Conservation (phyloP, 2,113 vertebrate species). For the Cyanoliseus patagonus region DNA sequence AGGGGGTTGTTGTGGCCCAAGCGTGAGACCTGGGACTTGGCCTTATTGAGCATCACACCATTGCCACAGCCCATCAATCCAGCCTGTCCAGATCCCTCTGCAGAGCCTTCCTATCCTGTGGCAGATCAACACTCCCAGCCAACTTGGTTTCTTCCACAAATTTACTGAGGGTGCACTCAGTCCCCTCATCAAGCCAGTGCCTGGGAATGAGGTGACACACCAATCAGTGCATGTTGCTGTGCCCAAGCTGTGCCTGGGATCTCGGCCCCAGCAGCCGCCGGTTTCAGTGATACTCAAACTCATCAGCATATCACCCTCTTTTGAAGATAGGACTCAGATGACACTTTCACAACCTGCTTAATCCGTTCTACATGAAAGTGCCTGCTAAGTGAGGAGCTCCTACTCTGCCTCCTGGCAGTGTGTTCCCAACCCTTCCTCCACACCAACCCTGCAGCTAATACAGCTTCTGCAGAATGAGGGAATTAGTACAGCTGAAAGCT, state of each 20-base stretch:
- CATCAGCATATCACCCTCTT: not conserved
- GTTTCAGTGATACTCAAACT: not conserved
- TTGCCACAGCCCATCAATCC: not conserved
- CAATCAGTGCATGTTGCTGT: accelerated
- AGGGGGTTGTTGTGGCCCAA: not conserved
- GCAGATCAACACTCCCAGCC: not conserved
- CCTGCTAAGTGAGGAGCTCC: not conserved
- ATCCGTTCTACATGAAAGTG: not conserved
- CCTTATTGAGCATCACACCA: not conserved
- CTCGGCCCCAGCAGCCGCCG: not conserved
- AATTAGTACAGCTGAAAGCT: not conserved
- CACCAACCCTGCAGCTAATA: not conserved
- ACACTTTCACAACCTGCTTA: not conserved
- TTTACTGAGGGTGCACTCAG: not conserved
- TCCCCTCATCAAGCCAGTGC: not conserved
- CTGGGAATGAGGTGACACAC: not conserved
- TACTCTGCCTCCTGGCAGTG: not conserved
- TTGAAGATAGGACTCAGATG: not conserved
- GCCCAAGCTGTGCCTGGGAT: not conserved
- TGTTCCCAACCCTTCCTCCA: not conserved
- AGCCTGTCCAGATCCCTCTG: not conserved
- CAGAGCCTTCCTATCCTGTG: not conserved
- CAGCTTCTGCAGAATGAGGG: conserved; percentile 9
- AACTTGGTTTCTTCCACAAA: not conserved
- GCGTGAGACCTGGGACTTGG: not conserved